Percentiles rank a stretch among this genome's conserved stretches.
Evolutionary conservation across 2,888 invertebrate species (phyloP).

Genomic region (Epirrhoe alternata): DNA sequence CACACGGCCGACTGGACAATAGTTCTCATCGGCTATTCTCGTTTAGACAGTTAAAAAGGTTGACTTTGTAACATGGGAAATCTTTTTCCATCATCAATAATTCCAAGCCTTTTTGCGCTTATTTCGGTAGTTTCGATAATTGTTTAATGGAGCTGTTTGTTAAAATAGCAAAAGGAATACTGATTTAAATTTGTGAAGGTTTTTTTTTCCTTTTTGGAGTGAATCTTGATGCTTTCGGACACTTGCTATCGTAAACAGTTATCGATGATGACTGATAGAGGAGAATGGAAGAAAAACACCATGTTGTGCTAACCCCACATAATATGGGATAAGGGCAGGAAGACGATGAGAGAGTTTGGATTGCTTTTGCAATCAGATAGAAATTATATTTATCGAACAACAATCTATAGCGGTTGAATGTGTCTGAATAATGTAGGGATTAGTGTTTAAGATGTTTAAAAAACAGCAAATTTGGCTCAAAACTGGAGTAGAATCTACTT

Average conservation of each 20-base stretch:
- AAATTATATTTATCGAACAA: no score
- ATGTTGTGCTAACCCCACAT: no score
- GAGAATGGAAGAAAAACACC: no score
- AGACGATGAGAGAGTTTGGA: no score
- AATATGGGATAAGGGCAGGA: no score
- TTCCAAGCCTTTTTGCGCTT: slow-evolving; percentile 50
- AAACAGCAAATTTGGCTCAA: no score
- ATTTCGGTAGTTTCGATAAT: slow-evolving; percentile 39
- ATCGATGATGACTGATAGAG: no score
- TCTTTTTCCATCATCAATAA: slow-evolving; percentile 69
- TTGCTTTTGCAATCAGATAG: no score
- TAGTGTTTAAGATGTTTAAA: no score
- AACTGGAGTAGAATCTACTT: no score
- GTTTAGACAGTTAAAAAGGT: slow-evolving; percentile 53
- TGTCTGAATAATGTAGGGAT: no score
- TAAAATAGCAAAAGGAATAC: slow-evolving; percentile 14
- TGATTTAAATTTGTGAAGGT: slow-evolving; percentile 10
- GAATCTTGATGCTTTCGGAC: background rate
- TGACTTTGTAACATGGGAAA: slow-evolving; percentile 59
- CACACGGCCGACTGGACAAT: background rate
- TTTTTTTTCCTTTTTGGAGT: slow-evolving; percentile 10
- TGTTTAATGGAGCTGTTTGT: slow-evolving; percentile 28
- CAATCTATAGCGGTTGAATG: no score
- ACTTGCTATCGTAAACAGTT: background rate
- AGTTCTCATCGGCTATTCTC: slow-evolving; percentile 54